Conservation (phyloP, 2,888 invertebrate genomes). For the Caenorhabditis plicata region DNA sequence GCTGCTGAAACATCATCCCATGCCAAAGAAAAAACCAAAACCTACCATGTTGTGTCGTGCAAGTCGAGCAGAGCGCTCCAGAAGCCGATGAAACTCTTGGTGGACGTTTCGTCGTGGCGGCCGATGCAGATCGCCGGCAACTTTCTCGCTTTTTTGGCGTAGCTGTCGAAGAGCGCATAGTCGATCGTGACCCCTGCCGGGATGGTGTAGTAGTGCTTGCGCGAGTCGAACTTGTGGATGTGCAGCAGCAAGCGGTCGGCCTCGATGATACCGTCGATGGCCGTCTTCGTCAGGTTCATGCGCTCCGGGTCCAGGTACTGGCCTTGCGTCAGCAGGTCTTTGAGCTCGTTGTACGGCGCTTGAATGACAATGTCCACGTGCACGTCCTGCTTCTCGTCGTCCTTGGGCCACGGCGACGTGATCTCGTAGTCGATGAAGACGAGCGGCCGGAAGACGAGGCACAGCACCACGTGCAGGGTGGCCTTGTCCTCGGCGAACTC, state of each 20-base stretch:
- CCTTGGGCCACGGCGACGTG: conserved; percentile 66
- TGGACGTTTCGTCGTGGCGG: conserved; percentile 12
- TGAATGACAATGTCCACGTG: conserved; percentile 47
- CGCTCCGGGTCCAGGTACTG: conserved; percentile 29
- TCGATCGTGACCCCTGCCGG: conserved; percentile 26
- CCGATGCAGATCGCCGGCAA: conserved; percentile 21
- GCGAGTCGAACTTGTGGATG: conserved; percentile 74
- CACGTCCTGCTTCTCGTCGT: conserved; percentile 7
- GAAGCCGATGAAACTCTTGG: conserved; percentile 29
- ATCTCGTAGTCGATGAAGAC: conserved; percentile 75
- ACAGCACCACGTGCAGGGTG: conserved; percentile 72
- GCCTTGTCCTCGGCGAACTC: conserved; percentile 65
- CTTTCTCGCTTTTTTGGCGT: not conserved
- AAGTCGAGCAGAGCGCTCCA: conserved; percentile 35
- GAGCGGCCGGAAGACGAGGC: conserved; percentile 77
- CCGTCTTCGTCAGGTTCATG: conserved; percentile 34
- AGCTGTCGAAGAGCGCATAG: conserved; percentile 16
- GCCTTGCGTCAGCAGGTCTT: conserved; percentile 71
- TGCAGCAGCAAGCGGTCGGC: conserved; percentile 73
- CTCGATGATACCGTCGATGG: conserved; percentile 44
- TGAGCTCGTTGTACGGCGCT: conserved; percentile 74
- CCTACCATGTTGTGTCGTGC: conserved; percentile 30
- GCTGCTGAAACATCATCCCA: not conserved
- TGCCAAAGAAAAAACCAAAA: not conserved
- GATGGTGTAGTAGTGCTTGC: conserved; percentile 72